A percentile compares a stretch with the other conserved stretches of the same genome.
Conservation (phyloP, 2,113 vertebrate genomes). For the Procapra przewalskii region DNA sequence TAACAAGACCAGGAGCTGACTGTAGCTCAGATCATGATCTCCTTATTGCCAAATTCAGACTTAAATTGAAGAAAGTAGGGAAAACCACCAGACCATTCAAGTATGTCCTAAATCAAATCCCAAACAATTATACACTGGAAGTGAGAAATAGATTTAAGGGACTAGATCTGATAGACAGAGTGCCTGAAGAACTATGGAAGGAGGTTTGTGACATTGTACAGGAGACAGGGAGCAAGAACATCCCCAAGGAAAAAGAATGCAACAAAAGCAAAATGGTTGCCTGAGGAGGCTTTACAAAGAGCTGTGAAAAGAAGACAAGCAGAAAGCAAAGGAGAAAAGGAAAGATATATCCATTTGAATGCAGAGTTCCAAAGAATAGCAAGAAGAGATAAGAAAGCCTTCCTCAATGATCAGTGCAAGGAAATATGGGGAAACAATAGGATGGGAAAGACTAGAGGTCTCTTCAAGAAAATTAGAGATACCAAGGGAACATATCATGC, state of each 20-base stretch:
- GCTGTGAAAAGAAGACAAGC: not conserved
- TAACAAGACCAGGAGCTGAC: not conserved
- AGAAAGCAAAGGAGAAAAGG: not conserved
- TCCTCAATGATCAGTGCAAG: not conserved
- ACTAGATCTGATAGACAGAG: not conserved
- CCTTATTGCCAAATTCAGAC: not conserved
- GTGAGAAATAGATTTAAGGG: not conserved
- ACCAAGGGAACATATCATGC: not conserved
- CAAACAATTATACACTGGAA: not conserved
- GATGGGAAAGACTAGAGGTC: not conserved
- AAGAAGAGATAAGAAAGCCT: not conserved
- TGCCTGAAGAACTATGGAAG: not conserved
- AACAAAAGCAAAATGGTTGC: not conserved
- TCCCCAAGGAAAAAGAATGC: not conserved
- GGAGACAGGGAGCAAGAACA: not conserved
- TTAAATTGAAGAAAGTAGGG: not conserved
- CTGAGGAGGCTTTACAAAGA: not conserved
- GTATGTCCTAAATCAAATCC: not conserved
- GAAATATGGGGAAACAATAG: not conserved
- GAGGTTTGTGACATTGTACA: not conserved
- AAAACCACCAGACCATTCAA: not conserved
- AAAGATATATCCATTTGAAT: not conserved
- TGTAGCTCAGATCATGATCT: not conserved
- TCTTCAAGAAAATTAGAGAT: not conserved
- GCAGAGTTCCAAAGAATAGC: not conserved